Evolutionary conservation across 2,113 vertebrate genomes (phyloP).

Genomic region (Paraplagusia blochii): DNA sequence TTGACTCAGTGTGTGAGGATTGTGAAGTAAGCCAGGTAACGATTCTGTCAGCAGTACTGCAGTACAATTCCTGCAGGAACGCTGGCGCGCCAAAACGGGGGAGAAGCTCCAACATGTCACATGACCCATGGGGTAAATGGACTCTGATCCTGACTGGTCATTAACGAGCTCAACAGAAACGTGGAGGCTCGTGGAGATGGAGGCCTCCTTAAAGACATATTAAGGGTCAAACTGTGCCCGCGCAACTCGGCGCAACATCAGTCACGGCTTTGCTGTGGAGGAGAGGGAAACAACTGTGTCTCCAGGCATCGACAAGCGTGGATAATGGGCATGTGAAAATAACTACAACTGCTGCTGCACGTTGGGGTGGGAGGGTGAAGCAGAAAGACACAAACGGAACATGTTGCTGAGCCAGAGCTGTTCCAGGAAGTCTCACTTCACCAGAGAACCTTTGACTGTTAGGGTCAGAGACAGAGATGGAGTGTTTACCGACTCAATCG

Average conservation of each 20-base stretch:
- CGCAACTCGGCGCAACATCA: conserved; percentile 60
- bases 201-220: conserved; percentile 57
- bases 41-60: conserved; percentile 65
- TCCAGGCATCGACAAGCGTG: conserved; percentile 67
- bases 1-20: conserved; percentile 15
- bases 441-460: conserved; percentile 52
- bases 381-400: conserved; percentile 49
- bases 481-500: too few relatives aligned
- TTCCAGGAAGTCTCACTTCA: conserved; percentile 51
- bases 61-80: conserved; percentile 53
- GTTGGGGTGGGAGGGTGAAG: conserved; percentile 56
- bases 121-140: conserved; percentile 36
- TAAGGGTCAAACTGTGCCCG: conserved; percentile 63
- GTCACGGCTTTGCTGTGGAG: conserved; percentile 17
- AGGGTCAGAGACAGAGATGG: conserved; percentile 18
- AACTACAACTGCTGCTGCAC: conserved; percentile 49
- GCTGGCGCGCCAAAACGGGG: conserved; percentile 39
- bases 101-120: conserved; percentile 36
- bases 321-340: conserved; percentile 63
- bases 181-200: conserved; percentile 14
- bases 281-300: conserved; percentile 36
- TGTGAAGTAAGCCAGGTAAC: conserved; percentile 53
- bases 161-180: conserved; percentile 6
- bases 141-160: conserved; percentile 21
- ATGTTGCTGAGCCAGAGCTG: conserved; percentile 58